phyloP scores from a whole-genome alignment of 1,140 invertebrate species.

The Brachionus asplanchnoidis region DNA sequence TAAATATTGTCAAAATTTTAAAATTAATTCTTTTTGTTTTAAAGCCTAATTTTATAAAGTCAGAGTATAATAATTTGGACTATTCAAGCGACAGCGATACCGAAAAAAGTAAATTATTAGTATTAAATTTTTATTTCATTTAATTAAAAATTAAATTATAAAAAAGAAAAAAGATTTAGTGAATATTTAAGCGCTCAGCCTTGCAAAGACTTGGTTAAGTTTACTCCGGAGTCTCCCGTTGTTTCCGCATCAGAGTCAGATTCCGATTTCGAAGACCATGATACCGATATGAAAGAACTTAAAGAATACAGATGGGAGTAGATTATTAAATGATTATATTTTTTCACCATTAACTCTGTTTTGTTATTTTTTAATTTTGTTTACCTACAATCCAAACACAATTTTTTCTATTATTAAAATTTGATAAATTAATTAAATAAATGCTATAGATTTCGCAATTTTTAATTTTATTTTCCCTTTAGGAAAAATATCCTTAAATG shows the following conservation, averaged over 20 bases:
- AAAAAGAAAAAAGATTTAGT: neutral
- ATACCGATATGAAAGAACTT: conserved; percentile 26
- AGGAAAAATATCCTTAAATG: neutral
- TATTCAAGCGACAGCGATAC: neutral
- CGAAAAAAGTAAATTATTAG: neutral
- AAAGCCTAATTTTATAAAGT: conserved; percentile 26
- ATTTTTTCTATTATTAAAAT: neutral
- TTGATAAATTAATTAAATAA: neutral
- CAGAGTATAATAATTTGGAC: conserved; percentile 5
- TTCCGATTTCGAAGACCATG: conserved; percentile 8
- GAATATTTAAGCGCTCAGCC: neutral
- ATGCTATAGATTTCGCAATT: neutral
- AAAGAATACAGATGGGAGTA: conserved; percentile 40
- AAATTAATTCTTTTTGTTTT: neutral
- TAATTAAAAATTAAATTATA: neutral
- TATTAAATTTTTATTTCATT: neutral
- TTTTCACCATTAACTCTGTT: neutral
- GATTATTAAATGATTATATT: neutral
- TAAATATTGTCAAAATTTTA: neutral
- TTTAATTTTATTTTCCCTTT: neutral
- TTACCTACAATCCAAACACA: neutral
- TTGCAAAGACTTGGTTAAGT: neutral
- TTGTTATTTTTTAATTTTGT: conserved; percentile 9
- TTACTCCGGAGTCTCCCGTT: neutral
- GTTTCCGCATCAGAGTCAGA: neutral